phyloP scores from a whole-genome alignment of 2,113 vertebrate species.

The Tragelaphus buxtoni region DNA sequence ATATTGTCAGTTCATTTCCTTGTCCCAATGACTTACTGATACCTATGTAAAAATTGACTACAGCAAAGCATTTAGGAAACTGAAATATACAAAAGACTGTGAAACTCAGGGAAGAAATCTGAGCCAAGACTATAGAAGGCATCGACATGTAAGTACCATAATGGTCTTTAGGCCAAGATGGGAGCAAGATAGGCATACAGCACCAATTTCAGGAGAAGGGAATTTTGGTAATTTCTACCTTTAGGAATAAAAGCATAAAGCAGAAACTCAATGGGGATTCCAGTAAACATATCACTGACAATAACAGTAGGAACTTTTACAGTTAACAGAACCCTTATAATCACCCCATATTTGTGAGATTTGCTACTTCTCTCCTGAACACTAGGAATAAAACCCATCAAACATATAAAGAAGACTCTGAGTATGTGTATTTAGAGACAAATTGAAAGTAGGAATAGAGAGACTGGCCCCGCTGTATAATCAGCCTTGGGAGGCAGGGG shows the following conservation, averaged over 20 bases:
- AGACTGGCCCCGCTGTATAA: background rate
- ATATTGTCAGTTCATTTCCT: background rate
- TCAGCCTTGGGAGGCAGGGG: background rate
- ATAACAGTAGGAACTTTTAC: background rate
- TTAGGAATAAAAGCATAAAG: background rate
- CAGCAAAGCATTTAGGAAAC: background rate
- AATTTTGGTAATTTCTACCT: background rate
- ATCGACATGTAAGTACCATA: background rate
- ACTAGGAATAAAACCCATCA: background rate
- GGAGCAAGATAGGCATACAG: background rate
- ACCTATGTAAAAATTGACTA: slow-evolving; percentile 18
- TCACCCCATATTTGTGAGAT: background rate
- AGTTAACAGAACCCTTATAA: background rate
- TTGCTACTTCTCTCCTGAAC: slow-evolving; percentile 23
- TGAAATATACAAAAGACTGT: background rate
- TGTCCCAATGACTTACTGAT: background rate
- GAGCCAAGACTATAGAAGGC: background rate
- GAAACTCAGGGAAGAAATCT: background rate
- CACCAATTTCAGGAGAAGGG: background rate
- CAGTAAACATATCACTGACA: background rate
- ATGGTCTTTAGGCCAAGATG: background rate
- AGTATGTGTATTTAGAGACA: background rate
- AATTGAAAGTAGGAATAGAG: background rate
- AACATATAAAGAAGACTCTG: background rate
- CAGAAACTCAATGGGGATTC: background rate